Conservation (phyloP, 2,113 vertebrate species). For the Cairina moschata region DNA sequence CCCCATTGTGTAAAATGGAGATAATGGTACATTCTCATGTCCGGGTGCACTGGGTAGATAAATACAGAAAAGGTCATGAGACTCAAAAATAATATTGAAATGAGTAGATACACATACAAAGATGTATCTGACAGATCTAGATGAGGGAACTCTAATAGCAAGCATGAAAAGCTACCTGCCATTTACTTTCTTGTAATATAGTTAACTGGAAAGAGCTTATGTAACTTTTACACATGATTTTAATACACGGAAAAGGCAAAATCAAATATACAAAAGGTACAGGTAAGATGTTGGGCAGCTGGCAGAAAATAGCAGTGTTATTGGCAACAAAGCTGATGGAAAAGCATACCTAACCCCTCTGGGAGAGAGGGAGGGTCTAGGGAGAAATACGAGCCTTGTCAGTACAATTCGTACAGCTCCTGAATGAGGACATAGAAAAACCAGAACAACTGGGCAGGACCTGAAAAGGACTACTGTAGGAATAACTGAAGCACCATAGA, state of each 20-base stretch:
- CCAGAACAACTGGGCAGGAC: constrained; percentile 38
- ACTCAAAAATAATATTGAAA: not conserved
- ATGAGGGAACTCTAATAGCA: not conserved
- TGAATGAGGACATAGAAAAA: constrained; percentile 58
- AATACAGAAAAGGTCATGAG: not conserved
- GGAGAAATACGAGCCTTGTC: not conserved
- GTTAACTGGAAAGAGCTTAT: not conserved
- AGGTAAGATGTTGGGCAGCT: not conserved
- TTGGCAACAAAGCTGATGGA: not conserved
- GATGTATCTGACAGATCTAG: not conserved
- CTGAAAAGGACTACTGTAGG: constrained; percentile 3
- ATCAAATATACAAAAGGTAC: constrained; percentile 14
- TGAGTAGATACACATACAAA: not conserved
- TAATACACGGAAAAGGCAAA: not conserved
- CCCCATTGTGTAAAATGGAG: not conserved
- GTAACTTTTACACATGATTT: constrained; percentile 15
- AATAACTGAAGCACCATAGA: constrained; percentile 12
- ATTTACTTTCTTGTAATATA: not conserved
- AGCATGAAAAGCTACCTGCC: not conserved
- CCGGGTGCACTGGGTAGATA: not conserved
- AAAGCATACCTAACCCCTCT: not conserved
- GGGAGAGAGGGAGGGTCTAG: not conserved
- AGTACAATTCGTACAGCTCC: not conserved
- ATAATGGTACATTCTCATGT: not conserved
- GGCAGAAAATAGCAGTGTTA: constrained; percentile 17